Conservation (phyloP, 2,888 invertebrate genomes). For the Acanthosepion esculentum region DNA sequence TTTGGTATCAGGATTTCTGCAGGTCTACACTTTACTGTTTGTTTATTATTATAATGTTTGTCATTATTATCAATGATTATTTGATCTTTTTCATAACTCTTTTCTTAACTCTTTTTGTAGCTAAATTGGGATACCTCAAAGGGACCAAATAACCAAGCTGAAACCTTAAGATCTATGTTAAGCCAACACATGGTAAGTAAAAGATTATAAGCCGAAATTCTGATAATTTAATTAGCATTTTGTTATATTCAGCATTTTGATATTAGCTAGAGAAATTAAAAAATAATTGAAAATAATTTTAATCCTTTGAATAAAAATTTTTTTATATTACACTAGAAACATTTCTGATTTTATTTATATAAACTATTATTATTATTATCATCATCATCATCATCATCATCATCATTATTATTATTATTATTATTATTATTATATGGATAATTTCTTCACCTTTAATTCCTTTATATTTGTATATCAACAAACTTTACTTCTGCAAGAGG, state of each 20-base stretch:
- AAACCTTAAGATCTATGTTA: slow-evolving; percentile 86
- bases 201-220: background rate
- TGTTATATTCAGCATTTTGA: background rate
- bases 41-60: background rate
- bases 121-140: slow-evolving; percentile 79
- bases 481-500: no score
- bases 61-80: background rate
- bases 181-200: slow-evolving; percentile 88
- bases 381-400: no score
- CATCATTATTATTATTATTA: no score
- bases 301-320: no score
- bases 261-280: no score
- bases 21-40: background rate
- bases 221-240: background rate
- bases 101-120: slow-evolving; percentile 76
- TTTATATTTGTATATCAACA: no score
- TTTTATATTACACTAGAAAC: no score
- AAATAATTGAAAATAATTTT: no score
- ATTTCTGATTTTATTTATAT: no score
- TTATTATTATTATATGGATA: no score
- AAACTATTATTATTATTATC: no score
- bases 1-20: background rate
- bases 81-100: background rate
- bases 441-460: no score
- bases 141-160: slow-evolving; percentile 87